phyloP scores from a whole-genome alignment of 2,888 invertebrate genomes.

The Drosophila koepferae region DNA sequence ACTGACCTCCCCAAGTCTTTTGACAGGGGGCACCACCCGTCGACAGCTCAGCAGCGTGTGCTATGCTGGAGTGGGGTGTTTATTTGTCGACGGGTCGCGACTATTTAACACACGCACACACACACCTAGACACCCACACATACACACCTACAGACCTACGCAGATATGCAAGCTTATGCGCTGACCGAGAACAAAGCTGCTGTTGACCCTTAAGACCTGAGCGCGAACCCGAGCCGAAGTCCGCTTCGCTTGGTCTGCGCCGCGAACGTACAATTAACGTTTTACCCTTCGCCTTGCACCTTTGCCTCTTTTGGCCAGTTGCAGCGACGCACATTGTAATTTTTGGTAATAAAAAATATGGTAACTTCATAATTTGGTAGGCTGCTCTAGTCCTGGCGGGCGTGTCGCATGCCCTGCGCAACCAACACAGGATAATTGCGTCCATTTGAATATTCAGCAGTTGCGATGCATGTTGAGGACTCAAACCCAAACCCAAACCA shows the following conservation, averaged over 20 bases:
- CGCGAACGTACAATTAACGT: constrained; percentile 45
- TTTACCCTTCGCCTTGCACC: constrained; percentile 42
- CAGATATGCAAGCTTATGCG: constrained; percentile 16
- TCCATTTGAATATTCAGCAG: constrained; percentile 63
- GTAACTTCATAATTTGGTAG: constrained; percentile 70
- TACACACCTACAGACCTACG: constrained; percentile 22
- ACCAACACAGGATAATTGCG: constrained; percentile 63
- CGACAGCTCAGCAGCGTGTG: constrained; percentile 18
- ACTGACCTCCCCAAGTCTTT: background rate
- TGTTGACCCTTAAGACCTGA: constrained; percentile 55
- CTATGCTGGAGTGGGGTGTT: constrained; percentile 55
- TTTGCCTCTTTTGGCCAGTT: constrained; percentile 14
- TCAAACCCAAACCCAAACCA: background rate
- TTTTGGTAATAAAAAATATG: constrained; percentile 80
- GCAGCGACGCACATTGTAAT: constrained; percentile 75
- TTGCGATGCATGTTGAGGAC: constrained; percentile 9
- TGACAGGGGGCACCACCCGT: constrained; percentile 5
- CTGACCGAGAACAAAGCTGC: constrained; percentile 56
- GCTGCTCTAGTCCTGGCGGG: constrained; percentile 41
- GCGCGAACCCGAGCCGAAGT: background rate
- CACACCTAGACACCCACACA: constrained; percentile 20
- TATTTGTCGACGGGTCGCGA: constrained; percentile 72
- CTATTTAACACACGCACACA: constrained; percentile 28
- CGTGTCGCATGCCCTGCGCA: constrained; percentile 44
- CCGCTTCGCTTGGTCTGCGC: constrained; percentile 1